A percentile compares a stretch with the other conserved stretches of the same genome.
Conservation (phyloP, 2,888 invertebrate species). For the Malachius bipustulatus region DNA sequence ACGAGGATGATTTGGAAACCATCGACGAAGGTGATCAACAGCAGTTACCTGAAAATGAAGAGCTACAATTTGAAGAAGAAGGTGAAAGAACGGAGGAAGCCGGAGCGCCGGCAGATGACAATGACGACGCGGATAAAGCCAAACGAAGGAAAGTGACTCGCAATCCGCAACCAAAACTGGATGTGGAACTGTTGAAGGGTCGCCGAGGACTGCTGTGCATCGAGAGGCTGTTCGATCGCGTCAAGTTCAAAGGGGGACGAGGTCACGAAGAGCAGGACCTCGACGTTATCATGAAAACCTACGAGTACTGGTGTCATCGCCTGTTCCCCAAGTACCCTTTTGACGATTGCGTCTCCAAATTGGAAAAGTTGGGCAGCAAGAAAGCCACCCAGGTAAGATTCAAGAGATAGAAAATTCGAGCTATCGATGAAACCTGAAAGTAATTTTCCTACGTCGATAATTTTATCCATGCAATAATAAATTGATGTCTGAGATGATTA, state of each 20-base stretch:
- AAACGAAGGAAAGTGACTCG: slow-evolving; percentile 46
- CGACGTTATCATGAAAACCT: slow-evolving; percentile 60
- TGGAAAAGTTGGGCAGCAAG: slow-evolving; percentile 75
- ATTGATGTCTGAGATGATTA: no score
- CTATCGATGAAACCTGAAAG: no score
- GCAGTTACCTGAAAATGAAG: slow-evolving; percentile 18
- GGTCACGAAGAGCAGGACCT: slow-evolving; percentile 77
- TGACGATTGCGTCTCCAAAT: slow-evolving; percentile 67
- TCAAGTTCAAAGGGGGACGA: slow-evolving; percentile 64
- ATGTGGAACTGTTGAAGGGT: slow-evolving; percentile 60
- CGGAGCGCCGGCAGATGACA: slow-evolving; percentile 25
- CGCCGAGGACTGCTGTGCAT: slow-evolving; percentile 71
- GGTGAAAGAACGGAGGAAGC: slow-evolving; percentile 15
- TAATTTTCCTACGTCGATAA: no score
- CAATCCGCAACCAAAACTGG: slow-evolving; percentile 56
- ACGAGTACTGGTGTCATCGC: slow-evolving; percentile 91
- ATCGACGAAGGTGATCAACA: slow-evolving; percentile 19
- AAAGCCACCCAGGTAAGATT: slow-evolving; percentile 57
- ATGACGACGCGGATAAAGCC: slow-evolving; percentile 36
- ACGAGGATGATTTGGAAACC: slow-evolving; percentile 17
- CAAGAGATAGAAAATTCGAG: no score
- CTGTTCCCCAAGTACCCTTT: slow-evolving; percentile 83
- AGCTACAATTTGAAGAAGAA: slow-evolving; percentile 15
- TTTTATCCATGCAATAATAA: no score
- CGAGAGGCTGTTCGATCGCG: slow-evolving; percentile 65